Percentiles rank a stretch among this genome's conserved stretches.
phyloP scores from a whole-genome alignment of 2,888 invertebrate species.

The Kuschelorhynchus macadamiae region DNA sequence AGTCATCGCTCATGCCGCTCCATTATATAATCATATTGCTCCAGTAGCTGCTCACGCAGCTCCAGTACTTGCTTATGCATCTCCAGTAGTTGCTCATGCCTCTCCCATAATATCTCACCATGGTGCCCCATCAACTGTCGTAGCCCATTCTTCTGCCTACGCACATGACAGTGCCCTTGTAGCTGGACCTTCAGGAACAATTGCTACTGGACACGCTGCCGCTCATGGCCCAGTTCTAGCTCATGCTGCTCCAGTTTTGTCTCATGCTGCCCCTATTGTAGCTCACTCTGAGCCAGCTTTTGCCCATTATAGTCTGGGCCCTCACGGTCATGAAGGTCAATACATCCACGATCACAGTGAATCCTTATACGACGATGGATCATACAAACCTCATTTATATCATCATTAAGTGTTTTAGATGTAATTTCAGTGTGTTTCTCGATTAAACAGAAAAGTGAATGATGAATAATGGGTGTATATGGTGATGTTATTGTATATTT shows the following conservation, averaged over 20 bases:
- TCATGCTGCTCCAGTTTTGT: constrained; percentile 26
- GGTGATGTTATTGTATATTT: too few species aligned
- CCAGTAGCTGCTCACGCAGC: constrained; percentile 28
- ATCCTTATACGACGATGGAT: constrained; percentile 61
- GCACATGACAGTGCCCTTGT: constrained; percentile 16
- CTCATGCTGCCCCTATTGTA: constrained; percentile 26
- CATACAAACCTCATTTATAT: constrained; percentile 57
- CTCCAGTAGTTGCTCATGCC: constrained; percentile 18
- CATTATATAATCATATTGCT: constrained; percentile 39
- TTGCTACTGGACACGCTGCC: constrained; percentile 19
- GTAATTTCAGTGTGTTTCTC: too few species aligned
- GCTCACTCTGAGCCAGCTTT: constrained; percentile 19
- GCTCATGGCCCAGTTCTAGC: constrained; percentile 35
- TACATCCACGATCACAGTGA: constrained; percentile 59
- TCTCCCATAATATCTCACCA: too few species aligned
- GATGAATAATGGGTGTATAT: too few species aligned
- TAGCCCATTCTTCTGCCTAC: constrained; percentile 32
- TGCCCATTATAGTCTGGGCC: constrained; percentile 12
- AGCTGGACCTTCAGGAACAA: constrained; percentile 27
- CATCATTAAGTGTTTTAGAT: too few species aligned
- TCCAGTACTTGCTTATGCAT: constrained; percentile 15
- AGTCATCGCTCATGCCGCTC: constrained; percentile 47
- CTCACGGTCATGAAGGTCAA: constrained; percentile 57
- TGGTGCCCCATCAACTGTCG: constrained; percentile 29
- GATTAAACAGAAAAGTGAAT: too few species aligned